Base-by-base conservation (phyloP, 2,888 invertebrate genomes). In the Philereme vetulata region DNA sequence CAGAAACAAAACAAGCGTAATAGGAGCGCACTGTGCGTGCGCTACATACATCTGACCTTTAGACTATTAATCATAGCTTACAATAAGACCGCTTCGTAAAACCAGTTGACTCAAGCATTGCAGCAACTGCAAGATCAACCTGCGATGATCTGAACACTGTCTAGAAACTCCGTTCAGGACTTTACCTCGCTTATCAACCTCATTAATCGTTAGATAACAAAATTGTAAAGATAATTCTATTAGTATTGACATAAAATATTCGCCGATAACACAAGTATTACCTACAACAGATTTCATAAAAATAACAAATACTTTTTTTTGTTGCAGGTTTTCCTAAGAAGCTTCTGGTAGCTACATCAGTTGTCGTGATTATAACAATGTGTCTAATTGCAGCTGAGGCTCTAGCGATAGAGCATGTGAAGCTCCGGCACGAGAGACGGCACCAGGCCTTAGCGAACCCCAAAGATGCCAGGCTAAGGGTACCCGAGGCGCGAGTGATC, bases 261-360 rank as follows among this genome's bases (percentile, higher is more conserved):
- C 36, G 34, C 35, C 44, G 42, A 56, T 52, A 54, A 46, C 40
- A 9, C 34, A 52, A 42, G 11, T 32, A 36, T 60, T 56, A n/a
- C n/a, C n/a, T n/a, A 42, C 60, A 57, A 48, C 45, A 10, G 46
- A 55, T 48, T 60, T 55, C 57, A 64, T 58, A 58, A 8, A 32
- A 55, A 51, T 62, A 62, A 55, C 35, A 45, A 48, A 52, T 55
- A 4, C 5, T 74, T 56, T 79, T 72, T 71, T 60, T 90, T 88
- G 80, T 88, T 88, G 0, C 90, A 92, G 92, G 86, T 90, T 90
- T 90, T 88, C 82, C 88, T 81, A 92, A 89, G 87, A 91, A 86
- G 90, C 90, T 91, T 81, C 86, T 91, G 84, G 85, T 90, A 85
- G 91, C 90, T 87, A 80, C 85, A 82, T 84, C 88, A 68, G 70